Percentiles rank a stretch among this genome's conserved stretches.
Evolutionary conservation across 2,797 vertebrate species (phyloP).

Genomic region (Sebastolobus alascanus): DNA sequence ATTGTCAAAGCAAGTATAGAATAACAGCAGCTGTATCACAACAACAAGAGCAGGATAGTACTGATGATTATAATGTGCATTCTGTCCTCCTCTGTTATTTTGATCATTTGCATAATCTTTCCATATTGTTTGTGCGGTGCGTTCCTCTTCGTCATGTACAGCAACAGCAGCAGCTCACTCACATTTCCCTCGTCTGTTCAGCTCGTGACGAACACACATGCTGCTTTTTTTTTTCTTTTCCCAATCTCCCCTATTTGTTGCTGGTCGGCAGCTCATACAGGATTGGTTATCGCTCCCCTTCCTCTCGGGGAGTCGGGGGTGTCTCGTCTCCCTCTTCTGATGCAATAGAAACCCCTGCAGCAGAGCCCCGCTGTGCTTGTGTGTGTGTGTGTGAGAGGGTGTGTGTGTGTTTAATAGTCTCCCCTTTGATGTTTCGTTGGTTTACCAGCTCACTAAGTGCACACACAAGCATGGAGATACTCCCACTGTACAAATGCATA

Average conservation of each 20-base stretch:
- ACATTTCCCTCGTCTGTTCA: constrained; percentile 20
- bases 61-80: neutral
- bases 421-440: constrained; percentile 63
- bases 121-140: neutral
- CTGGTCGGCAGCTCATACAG: constrained; percentile 49
- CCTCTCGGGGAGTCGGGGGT: constrained; percentile 58
- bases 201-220: constrained; percentile 41
- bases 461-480: constrained; percentile 35
- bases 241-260: constrained; percentile 33
- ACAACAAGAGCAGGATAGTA: neutral
- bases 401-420: constrained; percentile 58
- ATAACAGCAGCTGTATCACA: neutral
- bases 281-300: constrained; percentile 67
- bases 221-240: neutral
- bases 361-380: constrained; percentile 38
- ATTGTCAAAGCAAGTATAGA: neutral
- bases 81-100: neutral
- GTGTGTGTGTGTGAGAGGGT: constrained; percentile 35
- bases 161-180: constrained; percentile 16
- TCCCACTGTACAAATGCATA: constrained; percentile 31
- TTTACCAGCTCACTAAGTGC: constrained; percentile 61
- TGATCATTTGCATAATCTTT: constrained; percentile 2
- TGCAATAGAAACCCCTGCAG: constrained; percentile 77
- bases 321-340: constrained; percentile 68
- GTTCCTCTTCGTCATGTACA: neutral